Evolutionary conservation across 2,113 vertebrate genomes (phyloP), one percentile per base, ranked within the genome.

Genomic region (Lepus americanus): DNA sequence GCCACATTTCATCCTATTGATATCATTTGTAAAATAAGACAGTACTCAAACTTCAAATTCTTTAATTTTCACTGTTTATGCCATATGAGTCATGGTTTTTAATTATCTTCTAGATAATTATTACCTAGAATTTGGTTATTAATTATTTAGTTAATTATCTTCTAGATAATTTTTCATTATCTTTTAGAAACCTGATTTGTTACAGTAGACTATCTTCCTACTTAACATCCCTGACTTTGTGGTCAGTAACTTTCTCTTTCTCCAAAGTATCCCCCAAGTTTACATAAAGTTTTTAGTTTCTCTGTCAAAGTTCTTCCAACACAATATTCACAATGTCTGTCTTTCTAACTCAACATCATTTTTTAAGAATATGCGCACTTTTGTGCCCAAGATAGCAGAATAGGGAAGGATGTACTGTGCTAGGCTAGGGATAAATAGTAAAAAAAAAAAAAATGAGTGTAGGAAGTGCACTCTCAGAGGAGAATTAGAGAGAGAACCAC

Each of bases 241-340:
- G 39, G 49, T 87, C 19, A 31, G 6, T 63, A 25, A 44, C 44
- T 44, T 72, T 87, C 23, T n/a, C 36, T 44, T 87, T 81, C 29
- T 85, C 33, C 72, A 91, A 93, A 80, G 49, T n/a, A 91, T 63
- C 16, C 31, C 79, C 2, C 17, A 90, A 80, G 14, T 84, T 90
- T 79, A 53, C 23, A 59, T 55, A 59, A 72, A 72, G 5, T 66
- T 91, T 92, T 16, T 44, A 69, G 39, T 81, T 76, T 89, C 61
- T 6, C 20, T 39, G 51, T 44, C 80, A 92, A 2, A 55, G 31
- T 82, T 69, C 19, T 89, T 70, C 59, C 27, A 72, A 51, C 4
- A 70, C 19, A 92, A 39, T 81, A 78, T 82, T 73, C 44, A 78
- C 53, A 66, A 53, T 77, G 39, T 1, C 72, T 70, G 2, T 80